phyloP scores from a whole-genome alignment of 2,797 vertebrate genomes.

The Myiothlypis coronata region DNA sequence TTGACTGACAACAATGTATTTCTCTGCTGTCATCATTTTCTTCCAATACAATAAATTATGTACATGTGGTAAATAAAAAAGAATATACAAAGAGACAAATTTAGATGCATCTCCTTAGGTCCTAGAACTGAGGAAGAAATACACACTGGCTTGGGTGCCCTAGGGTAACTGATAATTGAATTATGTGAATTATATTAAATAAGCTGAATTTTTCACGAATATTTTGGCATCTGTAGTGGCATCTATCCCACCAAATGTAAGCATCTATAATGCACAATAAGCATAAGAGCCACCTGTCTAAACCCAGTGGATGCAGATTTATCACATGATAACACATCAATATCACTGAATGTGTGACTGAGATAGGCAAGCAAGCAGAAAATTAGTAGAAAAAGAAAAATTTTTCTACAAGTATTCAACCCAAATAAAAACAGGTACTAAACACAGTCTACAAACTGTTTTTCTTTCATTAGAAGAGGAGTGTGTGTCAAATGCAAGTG shows the following conservation, averaged over 20 bases:
- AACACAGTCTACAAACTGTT: not conserved
- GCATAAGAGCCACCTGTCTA: not conserved
- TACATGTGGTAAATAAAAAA: constrained; percentile 36
- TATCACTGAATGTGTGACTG: not conserved
- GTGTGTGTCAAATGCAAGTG: not conserved
- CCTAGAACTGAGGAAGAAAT: constrained; percentile 4
- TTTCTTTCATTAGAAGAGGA: not conserved
- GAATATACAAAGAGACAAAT: not conserved
- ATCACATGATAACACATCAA: not conserved
- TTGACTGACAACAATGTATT: constrained; percentile 30
- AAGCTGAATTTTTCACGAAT: not conserved
- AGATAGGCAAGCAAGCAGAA: not conserved
- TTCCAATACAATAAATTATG: constrained; percentile 18
- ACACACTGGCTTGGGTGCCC: not conserved
- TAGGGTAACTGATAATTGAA: not conserved
- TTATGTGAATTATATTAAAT: not conserved
- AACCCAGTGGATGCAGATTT: not conserved
- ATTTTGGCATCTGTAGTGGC: not conserved
- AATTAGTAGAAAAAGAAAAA: not conserved
- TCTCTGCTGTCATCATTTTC: constrained; percentile 13
- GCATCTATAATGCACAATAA: not conserved
- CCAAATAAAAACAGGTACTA: not conserved
- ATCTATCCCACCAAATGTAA: not conserved
- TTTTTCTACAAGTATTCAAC: not conserved
- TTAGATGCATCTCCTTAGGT: not conserved